A percentile compares a stretch with the other conserved stretches of the same genome.
Evolutionary conservation across 2,797 vertebrate genomes (phyloP).

Genomic region (Pelobates cultripes): DNA sequence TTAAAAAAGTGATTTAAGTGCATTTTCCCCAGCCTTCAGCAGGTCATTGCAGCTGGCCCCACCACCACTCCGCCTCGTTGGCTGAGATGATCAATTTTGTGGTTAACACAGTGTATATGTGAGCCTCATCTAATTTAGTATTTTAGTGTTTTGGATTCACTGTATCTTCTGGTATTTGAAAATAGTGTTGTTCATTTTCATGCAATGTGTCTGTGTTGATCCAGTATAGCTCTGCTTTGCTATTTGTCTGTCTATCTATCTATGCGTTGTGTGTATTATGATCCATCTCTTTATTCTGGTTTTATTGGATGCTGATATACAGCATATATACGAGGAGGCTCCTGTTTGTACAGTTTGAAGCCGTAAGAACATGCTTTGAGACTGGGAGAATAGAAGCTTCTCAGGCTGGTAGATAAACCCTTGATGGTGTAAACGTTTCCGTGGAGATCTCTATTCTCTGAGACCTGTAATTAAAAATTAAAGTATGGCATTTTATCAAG

Average conservation of each 20-base stretch:
- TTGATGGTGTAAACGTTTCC: slow-evolving; percentile 30
- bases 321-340: slow-evolving; percentile 10
- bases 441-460: slow-evolving; percentile 20
- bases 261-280: background rate
- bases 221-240: background rate
- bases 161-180: background rate
- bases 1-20: too few relatives aligned
- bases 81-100: too few relatives aligned
- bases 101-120: too few relatives aligned
- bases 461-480: slow-evolving; percentile 44
- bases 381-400: background rate
- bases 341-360: slow-evolving; percentile 14
- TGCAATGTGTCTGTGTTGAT: background rate
- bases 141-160: background rate
- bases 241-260: background rate
- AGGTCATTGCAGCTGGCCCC: too few relatives aligned
- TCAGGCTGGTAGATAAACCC: background rate
- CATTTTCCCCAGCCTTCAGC: too few relatives aligned
- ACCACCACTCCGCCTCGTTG: too few relatives aligned
- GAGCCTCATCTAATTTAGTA: too few relatives aligned
- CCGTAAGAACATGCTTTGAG: slow-evolving; percentile 18
- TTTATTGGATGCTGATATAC: background rate
- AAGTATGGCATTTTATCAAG: slow-evolving; percentile 33
- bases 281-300: background rate
- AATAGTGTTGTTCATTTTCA: background rate